Evolutionary conservation across 2,888 invertebrate genomes (phyloP), one percentile per base, ranked within the genome.

Genomic region (Lasioglossum oenotherae): DNA sequence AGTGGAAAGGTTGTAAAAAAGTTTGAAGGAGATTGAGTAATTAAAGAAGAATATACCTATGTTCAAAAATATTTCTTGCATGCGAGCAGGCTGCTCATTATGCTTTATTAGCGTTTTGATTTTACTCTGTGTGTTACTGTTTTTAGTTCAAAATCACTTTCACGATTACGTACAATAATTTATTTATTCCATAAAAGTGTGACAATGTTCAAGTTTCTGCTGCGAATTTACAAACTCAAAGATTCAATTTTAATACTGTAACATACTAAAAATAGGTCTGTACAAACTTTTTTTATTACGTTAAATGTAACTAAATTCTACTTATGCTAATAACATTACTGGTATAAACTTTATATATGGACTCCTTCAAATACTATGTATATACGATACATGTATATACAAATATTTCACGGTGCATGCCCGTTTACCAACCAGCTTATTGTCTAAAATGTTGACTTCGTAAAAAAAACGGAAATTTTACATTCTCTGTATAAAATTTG

Each of bases 321-420:
- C 35, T 69, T 12, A 23, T 69, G 4, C 23, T 8, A 23, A 69
- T 69, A 10, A 38, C 38, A 69, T 69, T 23, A 23, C 69, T 38
- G 23, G 1, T 38, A 38, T 69, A 23, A 69, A 4, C 23, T 38
- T 38, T 69, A 12, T 69, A 38, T 23, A 38, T 12, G 23, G 38
- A 69, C 69, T 69, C 23, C 19, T 69, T 69, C 38, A 23, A 35
- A 38, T 69, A 38, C 38, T 69, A 38, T 69, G 69, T 69, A 38
- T 57, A 12, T 69, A 38, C 38, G 44, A 44, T 67, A 23, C 35
- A 53, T 53, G 23, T 53, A n/a, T 57, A 57, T 69, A 38, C 23
- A 69, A 23, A 69, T 38, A 38, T 69, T 69, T 69, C 10, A 69
- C 23, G 38, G 69, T 69, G 69, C 69, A 69, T 69, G 23, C 23